Conservation (phyloP, 2,113 vertebrate genomes). For the Apteryx mantelli region DNA sequence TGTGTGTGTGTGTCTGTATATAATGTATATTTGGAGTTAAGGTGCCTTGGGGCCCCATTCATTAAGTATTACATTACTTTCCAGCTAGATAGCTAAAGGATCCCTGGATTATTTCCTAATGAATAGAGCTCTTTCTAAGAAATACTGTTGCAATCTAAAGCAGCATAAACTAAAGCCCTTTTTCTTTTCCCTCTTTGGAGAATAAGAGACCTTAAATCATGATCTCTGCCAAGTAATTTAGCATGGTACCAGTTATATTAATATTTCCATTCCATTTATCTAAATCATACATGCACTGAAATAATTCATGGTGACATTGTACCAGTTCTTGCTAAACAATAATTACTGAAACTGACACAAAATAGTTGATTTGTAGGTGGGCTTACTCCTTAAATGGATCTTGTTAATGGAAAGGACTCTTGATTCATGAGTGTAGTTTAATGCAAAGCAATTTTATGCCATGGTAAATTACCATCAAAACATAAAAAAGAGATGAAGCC, state of each 20-base stretch:
- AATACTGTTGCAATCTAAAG: neutral
- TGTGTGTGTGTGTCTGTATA: too few relatives aligned
- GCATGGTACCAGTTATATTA: neutral
- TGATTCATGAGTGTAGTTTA: conserved; percentile 62
- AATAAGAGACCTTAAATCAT: neutral
- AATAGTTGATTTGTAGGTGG: conserved; percentile 45
- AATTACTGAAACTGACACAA: conserved; percentile 60
- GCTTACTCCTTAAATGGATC: conserved; percentile 25
- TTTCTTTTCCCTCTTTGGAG: neutral
- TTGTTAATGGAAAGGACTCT: conserved; percentile 50
- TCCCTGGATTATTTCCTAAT: neutral
- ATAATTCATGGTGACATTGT: neutral
- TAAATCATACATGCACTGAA: neutral
- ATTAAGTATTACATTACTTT: neutral
- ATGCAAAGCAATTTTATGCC: conserved; percentile 62
- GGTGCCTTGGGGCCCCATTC: neutral
- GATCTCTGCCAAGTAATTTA: conserved; percentile 10
- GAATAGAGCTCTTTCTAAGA: neutral
- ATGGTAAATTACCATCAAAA: conserved; percentile 57
- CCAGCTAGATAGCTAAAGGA: neutral
- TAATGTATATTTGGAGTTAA: neutral
- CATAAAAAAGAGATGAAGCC: conserved; percentile 61
- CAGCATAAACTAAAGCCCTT: neutral
- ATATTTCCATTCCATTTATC: conserved; percentile 41
- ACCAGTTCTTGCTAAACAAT: conserved; percentile 42